Evolutionary conservation across 2,113 vertebrate genomes (phyloP), one percentile per base, ranked within the genome.

Genomic region (Gallinago undulata): DNA sequence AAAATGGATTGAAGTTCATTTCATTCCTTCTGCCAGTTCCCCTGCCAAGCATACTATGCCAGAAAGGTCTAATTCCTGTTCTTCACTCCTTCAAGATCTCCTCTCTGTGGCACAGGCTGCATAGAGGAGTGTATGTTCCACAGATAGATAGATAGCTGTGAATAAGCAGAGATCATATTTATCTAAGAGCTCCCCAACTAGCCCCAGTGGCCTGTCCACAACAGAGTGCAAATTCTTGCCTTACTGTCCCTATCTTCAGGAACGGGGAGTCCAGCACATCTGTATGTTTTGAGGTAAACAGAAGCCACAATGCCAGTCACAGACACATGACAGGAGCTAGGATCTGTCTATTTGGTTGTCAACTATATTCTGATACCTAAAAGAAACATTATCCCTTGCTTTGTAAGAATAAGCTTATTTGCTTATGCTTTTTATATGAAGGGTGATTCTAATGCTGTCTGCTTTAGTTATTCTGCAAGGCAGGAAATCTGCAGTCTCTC

Each of bases 401-500:
- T 84, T 64, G 27, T 81, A 85, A 77, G 68, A 83, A 87, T 70
- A 77, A 94, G 47, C n/a, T 92, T 92, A 56, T 82, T 89, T 93
- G 45, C 84, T 84, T 53, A 79, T 53, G 50, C 59, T 93, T 75
- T 89, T 92, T 81, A 57, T 57, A 50, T 66, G 75, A 94, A 35
- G 78, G 39, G 69, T 87, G 72, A 94, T 13, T 93, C 55, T 80
- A 86, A 69, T 3, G 2, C 57, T 89, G 48, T 51, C 86, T 82
- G 48, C 68, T 90, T 94, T 90, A 72, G 69, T 68, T 78, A 89
- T 55, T 83, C 63, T 87, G 86, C 47, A 51, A 72, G 50, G 62
- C 76, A 93, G 77, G 70, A 95, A 86, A 95, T 81, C 85, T 73
- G 70, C 88, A 95, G 79, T 79, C 79, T 94, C 74, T 89, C 85